Evolutionary conservation across 2,113 vertebrate species (phyloP).

Genomic region (Pachypanchax playfairii): DNA sequence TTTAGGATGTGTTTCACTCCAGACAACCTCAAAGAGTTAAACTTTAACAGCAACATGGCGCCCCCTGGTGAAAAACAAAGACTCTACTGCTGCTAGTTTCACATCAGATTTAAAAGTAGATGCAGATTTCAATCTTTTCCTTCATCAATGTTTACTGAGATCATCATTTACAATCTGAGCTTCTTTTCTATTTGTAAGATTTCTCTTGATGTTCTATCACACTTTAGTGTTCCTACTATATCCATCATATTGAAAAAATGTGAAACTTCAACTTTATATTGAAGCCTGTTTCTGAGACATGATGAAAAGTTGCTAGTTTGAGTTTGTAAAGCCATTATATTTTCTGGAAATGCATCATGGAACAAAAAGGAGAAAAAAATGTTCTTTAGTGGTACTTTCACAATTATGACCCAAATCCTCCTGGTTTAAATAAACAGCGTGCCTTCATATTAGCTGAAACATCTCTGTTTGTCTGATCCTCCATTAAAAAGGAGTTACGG

Average conservation of each 20-base stretch:
- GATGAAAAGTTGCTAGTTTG: conserved; percentile 11
- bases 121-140: not conserved
- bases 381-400: conserved; percentile 6
- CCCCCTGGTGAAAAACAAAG: conserved; percentile 35
- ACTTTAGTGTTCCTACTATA: not conserved
- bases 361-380: not conserved
- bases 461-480: conserved; percentile 8
- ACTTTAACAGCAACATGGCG: conserved; percentile 18
- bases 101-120: not conserved
- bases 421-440: conserved; percentile 15
- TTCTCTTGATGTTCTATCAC: not conserved
- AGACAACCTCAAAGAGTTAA: not conserved
- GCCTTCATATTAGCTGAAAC: conserved; percentile 17
- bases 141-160: too few species aligned
- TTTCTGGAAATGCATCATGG: conserved; percentile 57
- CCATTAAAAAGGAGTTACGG: conserved; percentile 77
- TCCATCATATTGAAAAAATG: conserved; percentile 1
- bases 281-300: not conserved
- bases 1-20: too few species aligned
- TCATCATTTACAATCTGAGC: too few species aligned
- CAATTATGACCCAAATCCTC: conserved; percentile 3
- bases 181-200: conserved; percentile 1
- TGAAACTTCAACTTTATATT: not conserved
- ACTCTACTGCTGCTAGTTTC: not conserved
- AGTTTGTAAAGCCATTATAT: conserved; percentile 14